Base-by-base conservation (phyloP, 2,797 vertebrate genomes). In the Paguma larvata region DNA sequence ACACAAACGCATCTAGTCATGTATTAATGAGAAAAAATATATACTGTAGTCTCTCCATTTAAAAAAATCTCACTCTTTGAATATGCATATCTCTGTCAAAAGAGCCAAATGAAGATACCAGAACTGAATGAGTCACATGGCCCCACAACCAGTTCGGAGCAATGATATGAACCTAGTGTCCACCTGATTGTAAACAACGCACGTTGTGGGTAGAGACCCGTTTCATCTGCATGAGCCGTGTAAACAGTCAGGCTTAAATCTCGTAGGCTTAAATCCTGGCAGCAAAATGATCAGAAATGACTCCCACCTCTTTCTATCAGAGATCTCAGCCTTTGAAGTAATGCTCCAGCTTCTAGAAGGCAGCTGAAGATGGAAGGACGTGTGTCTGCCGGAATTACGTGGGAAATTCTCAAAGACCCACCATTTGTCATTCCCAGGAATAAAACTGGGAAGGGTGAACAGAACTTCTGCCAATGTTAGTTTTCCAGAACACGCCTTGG, bases 401-500 rank as follows among this genome's bases (percentile, higher is more conserved):
- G 82, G 23, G 41, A 65, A 48, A 67, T 86, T 95, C 93, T 83
- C 41, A 95, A 95, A 84, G 44, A 70, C 34, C 21, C 90, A 32
- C 51, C 73, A 2, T 38, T 56, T 59, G 63, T 85, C 89, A 90
- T 78, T 72, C 72, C 84, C 41, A 21, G 86, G 41, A 92, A 91
- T 85, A 89, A 86, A 91, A 80, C 41, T 48, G 89, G 59, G 80
- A 94, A 89, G 70, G 82, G 25, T 63, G 59, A 95, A 59, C n/a
- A 86, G 94, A 95, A 77, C 59, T 84, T 72, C 72, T 56, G 34
- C 91, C 96, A 97, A 30, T 92, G 46, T 96, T 97, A 85, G 85
- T 97, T 98, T 97, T 97, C 94, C 95, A 96, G 96, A 96, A 93
- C 85, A 89, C 78, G 96, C 96, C 94, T 89, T 73, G 11, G 97